Conservation (phyloP, 2,888 invertebrate species). For the Adelphocoris suturalis region DNA sequence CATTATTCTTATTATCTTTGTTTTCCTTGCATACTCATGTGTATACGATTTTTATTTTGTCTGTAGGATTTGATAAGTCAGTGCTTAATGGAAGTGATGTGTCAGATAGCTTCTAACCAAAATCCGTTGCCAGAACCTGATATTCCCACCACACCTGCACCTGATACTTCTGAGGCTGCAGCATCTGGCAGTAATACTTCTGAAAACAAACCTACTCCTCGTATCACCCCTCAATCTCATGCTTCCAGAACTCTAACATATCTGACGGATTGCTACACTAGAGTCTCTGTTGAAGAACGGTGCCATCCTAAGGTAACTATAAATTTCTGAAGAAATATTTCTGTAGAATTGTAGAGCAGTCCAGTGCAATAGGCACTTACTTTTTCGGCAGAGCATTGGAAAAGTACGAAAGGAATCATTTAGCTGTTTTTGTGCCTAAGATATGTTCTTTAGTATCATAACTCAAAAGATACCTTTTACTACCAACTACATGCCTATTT, state of each 20-base stretch:
- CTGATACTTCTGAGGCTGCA: neutral
- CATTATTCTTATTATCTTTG: too few species aligned
- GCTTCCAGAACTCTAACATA: slow-evolving; percentile 78
- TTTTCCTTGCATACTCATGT: neutral
- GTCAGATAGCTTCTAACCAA: slow-evolving; percentile 81
- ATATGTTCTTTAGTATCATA: too few species aligned
- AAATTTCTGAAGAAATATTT: neutral
- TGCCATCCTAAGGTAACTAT: slow-evolving; percentile 84
- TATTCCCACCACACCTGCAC: slow-evolving; percentile 64
- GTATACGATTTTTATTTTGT: slow-evolving; percentile 3
- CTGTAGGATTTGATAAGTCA: slow-evolving; percentile 82
- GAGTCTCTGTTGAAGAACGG: slow-evolving; percentile 86
- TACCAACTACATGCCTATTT: too few species aligned
- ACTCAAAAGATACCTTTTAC: too few species aligned
- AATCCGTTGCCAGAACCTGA: slow-evolving; percentile 80
- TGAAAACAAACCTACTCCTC: slow-evolving; percentile 41
- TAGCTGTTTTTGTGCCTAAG: too few species aligned
- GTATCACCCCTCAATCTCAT: slow-evolving; percentile 69
- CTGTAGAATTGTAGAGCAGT: too few species aligned
- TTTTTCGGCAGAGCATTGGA: too few species aligned
- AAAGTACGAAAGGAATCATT: too few species aligned
- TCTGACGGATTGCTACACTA: slow-evolving; percentile 84
- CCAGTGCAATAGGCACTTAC: too few species aligned
- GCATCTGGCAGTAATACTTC: slow-evolving; percentile 38
- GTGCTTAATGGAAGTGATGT: slow-evolving; percentile 84